Evolutionary conservation across 2,888 invertebrate genomes (phyloP).

Genomic region (Drepanosiphum platanoidis): DNA sequence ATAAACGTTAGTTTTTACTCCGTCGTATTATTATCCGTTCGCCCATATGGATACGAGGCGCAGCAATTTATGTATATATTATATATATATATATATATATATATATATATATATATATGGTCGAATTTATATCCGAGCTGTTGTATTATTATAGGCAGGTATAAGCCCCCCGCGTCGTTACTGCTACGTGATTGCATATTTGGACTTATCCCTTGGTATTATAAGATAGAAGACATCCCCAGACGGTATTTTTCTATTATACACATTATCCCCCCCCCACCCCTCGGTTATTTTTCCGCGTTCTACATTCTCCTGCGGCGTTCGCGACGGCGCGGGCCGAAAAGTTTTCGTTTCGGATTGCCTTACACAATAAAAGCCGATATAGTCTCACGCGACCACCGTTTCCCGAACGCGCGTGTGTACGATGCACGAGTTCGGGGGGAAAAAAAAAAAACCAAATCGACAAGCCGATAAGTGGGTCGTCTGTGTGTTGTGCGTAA

Average conservation of each 20-base stretch:
- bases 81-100: no score
- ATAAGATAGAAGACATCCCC: slow-evolving; percentile 20
- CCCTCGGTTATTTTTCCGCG: background rate
- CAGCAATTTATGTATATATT: background rate
- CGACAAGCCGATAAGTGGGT: background rate
- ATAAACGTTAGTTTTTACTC: background rate
- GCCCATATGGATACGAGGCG: no score
- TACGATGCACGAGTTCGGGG: background rate
- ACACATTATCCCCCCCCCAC: slow-evolving; percentile 4
- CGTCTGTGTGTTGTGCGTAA: no score
- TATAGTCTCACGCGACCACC: slow-evolving; percentile 34
- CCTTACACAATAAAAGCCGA: slow-evolving; percentile 46
- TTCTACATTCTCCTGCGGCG: background rate
- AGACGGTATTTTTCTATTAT: slow-evolving; percentile 21
- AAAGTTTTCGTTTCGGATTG: slow-evolving; percentile 1
- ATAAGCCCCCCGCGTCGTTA: slow-evolving; percentile 33
- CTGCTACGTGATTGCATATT: slow-evolving; percentile 57
- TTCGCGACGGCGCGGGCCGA: background rate
- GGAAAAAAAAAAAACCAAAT: background rate
- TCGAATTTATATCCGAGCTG: slow-evolving; percentile 10
- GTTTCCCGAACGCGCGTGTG: background rate
- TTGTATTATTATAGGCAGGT: background rate
- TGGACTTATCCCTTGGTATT: slow-evolving; percentile 55
- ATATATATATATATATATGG: no score
- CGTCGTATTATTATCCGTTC: slow-evolving; percentile 4